Conservation (phyloP, 2,888 invertebrate species). For the Trissolcus japonicus region DNA sequence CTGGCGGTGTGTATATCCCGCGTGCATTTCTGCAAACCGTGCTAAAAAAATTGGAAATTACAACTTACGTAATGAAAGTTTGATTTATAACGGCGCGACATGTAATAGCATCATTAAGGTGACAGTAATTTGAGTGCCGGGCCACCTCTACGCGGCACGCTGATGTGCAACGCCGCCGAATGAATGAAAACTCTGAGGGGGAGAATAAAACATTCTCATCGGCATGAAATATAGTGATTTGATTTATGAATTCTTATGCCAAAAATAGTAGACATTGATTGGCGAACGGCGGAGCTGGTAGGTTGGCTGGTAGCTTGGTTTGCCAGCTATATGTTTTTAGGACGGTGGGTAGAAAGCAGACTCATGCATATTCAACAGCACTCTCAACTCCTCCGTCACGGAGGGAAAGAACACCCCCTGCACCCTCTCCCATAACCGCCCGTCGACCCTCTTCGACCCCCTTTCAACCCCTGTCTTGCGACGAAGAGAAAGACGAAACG, state of each 20-base stretch:
- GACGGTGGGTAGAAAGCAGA: conserved; percentile 74
- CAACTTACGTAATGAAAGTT: conserved; percentile 32
- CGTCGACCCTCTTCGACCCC: conserved; percentile 59
- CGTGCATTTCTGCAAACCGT: conserved; percentile 39
- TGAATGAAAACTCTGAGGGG: conserved; percentile 12
- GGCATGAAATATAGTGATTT: conserved; percentile 47
- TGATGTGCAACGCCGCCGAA: conserved; percentile 9
- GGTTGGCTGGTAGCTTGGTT: conserved; percentile 59
- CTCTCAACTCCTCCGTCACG: conserved; percentile 76
- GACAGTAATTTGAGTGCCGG: conserved; percentile 29
- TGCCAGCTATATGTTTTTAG: conserved; percentile 74
- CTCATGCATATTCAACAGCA: conserved; percentile 77
- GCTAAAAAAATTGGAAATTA: conserved; percentile 36
- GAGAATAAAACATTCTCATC: conserved; percentile 46
- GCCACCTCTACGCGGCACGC: conserved; percentile 8
- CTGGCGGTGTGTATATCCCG: conserved; percentile 17
- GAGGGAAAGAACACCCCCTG: conserved; percentile 75
- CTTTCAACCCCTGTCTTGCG: conserved; percentile 62
- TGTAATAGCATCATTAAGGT: conserved; percentile 39
- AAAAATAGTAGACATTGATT: conserved; percentile 71
- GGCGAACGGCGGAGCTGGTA: conserved; percentile 64
- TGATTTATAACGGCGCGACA: conserved; percentile 41
- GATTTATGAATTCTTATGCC: conserved; percentile 52
- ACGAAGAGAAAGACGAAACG: conserved; percentile 66
- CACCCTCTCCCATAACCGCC: conserved; percentile 60